Conservation (phyloP, 1,140 invertebrate genomes). For the Drosophila lacteicornis region DNA sequence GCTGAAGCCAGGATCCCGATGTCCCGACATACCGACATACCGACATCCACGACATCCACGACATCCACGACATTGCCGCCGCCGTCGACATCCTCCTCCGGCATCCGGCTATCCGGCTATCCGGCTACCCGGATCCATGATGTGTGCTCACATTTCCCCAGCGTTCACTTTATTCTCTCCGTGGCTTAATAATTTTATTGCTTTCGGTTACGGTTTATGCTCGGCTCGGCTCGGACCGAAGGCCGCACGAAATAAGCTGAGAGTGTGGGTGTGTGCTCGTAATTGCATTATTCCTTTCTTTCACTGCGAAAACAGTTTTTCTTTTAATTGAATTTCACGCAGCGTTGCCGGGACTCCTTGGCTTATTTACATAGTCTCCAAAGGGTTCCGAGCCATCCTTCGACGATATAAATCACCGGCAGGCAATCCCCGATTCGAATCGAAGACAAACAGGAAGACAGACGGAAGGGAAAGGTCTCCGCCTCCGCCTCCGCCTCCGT, state of each 20-base stretch:
- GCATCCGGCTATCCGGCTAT: not conserved
- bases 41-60: not conserved
- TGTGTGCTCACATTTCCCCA: conserved; percentile 56
- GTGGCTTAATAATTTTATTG: conserved; percentile 64
- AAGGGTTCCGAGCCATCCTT: conserved; percentile 22
- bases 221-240: conserved; percentile 17
- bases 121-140: conserved; percentile 1
- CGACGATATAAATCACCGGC: conserved; percentile 44
- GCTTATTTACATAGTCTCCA: conserved; percentile 40
- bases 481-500: not conserved
- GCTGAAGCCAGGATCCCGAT: not conserved
- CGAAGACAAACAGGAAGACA: conserved; percentile 56
- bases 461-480: not conserved
- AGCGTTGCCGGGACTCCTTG: conserved; percentile 3
- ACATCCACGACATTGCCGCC: not conserved
- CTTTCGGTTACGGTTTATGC: conserved; percentile 58
- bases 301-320: conserved; percentile 48
- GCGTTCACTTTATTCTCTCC: conserved; percentile 51
- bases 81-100: conserved; percentile 1
- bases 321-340: conserved; percentile 73
- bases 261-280: conserved; percentile 4
- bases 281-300: conserved; percentile 54
- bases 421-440: conserved; percentile 46
- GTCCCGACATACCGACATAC: not conserved
- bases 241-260: conserved; percentile 1